Base-by-base conservation (phyloP, 2,888 invertebrate species). In the Linyphia triangularis region DNA sequence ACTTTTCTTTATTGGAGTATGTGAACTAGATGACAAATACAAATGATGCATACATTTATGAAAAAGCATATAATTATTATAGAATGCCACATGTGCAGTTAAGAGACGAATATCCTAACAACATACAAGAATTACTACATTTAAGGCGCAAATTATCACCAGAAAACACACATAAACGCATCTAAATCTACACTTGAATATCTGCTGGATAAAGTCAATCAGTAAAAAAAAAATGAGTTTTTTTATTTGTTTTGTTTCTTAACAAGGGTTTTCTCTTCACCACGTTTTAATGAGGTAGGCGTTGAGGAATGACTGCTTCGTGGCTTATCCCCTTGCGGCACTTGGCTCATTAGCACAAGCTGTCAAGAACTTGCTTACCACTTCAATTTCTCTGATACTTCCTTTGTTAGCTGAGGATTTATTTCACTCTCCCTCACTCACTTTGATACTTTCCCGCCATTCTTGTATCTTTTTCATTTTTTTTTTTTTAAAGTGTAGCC, bases 351-450 rank as follows among this genome's bases (percentile, higher is more conserved):
- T 82, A 82, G 72, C 40, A 28, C 63, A 16, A 43, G 26, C 82
- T 82, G 82, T 82, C 82, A 82, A 72, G 72, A 82, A 70, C 82
- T 82, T 82, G 82, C 82, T 82, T 82, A 82, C 82, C 65, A 72
- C 40, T 26, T 61, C 63, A 22, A 63, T 82, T 82, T 82, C 72
- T 70, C 82, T 70, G 72, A 26, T 82, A 70, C 72, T n/a, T 30
- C 72, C 82, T 72, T 82, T 82, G 82, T 82, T 82, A 82, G 59
- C 61, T n/a, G 72, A 26, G 72, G 82, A 82, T 82, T 82, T 82
- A 72, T 82, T 72, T 72, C 33, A 40, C 19, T 57, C n/a, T 30
- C 37, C 22, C 63, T 24, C 40, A 24, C n/a, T 33, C 61, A 69
- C 43, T 43, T 65, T 24, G 59, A 57, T n/a, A 24, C 70, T 57